These are phyloP conservation scores for Cephonodes hylas DNA, from an alignment of 2,888 invertebrate genomes.

Conservation along the genomic window DNA sequence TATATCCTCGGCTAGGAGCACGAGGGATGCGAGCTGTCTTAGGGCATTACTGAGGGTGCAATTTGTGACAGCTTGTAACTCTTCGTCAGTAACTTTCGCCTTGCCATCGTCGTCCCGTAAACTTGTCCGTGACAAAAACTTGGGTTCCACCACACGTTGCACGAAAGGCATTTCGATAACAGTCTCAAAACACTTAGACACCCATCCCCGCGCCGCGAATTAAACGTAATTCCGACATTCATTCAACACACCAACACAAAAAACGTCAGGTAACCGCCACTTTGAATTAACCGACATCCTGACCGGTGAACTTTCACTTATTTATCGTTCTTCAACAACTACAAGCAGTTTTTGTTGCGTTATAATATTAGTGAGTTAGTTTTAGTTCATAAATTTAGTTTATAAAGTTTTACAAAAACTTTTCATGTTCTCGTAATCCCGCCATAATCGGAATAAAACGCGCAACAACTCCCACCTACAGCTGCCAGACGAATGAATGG, in stretches of 20 bases:
- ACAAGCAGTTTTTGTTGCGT: constrained; percentile 39
- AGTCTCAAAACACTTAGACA: constrained; percentile 68
- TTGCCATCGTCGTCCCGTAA: constrained; percentile 82
- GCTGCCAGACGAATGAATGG: constrained; percentile 64
- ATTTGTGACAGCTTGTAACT: constrained; percentile 93
- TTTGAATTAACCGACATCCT: constrained; percentile 81
- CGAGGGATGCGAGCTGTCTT: constrained; percentile 91
- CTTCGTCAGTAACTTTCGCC: constrained; percentile 84
- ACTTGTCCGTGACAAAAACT: constrained; percentile 86
- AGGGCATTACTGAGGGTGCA: constrained; percentile 92
- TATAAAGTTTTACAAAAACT: constrained; percentile 68
- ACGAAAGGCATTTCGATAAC: constrained; percentile 90
- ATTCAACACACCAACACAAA: constrained; percentile 79
- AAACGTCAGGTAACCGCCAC: constrained; percentile 81
- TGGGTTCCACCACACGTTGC: constrained; percentile 91
- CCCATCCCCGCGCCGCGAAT: constrained; percentile 72
- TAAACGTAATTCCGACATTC: constrained; percentile 73
- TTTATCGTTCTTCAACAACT: constrained; percentile 37
- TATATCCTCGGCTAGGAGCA: constrained; percentile 91
- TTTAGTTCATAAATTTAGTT: constrained; percentile 47
- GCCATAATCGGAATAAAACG: constrained; percentile 50
- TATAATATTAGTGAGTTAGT: constrained; percentile 31
- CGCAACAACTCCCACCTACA: constrained; percentile 36
- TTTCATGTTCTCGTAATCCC: constrained; percentile 68
- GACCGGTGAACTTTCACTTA: constrained; percentile 71